Evolutionary conservation across 2,113 vertebrate species (phyloP).

Genomic region (Caretta caretta): DNA sequence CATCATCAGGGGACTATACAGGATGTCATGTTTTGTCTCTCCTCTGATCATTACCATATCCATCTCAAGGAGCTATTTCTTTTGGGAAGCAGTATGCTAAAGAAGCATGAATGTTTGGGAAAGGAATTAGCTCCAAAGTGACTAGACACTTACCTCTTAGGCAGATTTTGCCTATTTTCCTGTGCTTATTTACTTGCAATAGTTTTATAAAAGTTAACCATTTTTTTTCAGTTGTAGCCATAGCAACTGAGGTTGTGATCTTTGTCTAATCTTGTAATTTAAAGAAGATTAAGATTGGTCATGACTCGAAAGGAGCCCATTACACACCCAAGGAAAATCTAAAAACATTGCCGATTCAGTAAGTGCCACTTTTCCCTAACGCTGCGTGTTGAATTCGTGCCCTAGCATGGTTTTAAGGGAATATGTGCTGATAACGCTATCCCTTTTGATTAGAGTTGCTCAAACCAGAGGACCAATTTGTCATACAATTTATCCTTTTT

Average conservation of each 20-base stretch:
- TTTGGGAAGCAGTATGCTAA: conserved; percentile 46
- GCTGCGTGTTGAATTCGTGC: neutral
- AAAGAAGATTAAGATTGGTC: conserved; percentile 57
- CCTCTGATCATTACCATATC: neutral
- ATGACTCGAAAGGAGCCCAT: conserved; percentile 43
- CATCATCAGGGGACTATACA: conserved; percentile 21
- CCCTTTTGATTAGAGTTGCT: neutral
- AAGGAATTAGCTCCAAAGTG: conserved; percentile 70
- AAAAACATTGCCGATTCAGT: neutral
- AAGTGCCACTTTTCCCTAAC: neutral
- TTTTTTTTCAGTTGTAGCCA: neutral
- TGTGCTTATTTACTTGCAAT: conserved; percentile 62
- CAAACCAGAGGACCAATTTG: conserved; percentile 35
- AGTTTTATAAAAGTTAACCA: conserved; percentile 56
- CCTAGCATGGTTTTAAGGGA: conserved; percentile 43
- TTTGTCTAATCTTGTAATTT: conserved; percentile 51
- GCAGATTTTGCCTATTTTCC: conserved; percentile 54
- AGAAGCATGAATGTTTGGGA: conserved; percentile 66
- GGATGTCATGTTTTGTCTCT: conserved; percentile 41
- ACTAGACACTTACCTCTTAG: conserved; percentile 53
- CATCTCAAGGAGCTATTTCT: conserved; percentile 53
- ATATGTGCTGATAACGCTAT: conserved; percentile 37
- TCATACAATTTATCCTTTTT: conserved; percentile 21
- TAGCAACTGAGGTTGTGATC: conserved; percentile 58
- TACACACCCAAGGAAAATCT: conserved; percentile 44